phyloP scores from a whole-genome alignment of 2,113 vertebrate genomes.

The Sylvia atricapilla region DNA sequence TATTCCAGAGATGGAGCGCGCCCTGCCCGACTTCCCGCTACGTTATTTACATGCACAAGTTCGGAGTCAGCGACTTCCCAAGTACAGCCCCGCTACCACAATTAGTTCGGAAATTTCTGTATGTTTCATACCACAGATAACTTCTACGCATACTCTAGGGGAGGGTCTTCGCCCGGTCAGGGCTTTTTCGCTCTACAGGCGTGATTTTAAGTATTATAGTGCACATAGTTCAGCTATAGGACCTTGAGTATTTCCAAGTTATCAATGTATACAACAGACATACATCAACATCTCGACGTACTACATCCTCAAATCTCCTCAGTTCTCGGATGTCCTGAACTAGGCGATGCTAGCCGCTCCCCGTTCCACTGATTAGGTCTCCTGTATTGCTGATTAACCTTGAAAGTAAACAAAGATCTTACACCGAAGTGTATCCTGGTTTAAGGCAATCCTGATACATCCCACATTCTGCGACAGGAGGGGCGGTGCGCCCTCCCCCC shows the following conservation, averaged over 20 bases:
- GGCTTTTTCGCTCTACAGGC: not conserved
- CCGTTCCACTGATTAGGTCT: not conserved
- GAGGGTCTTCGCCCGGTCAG: no score
- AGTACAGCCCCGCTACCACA: not conserved
- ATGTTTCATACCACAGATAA: no score
- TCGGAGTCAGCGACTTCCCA: not conserved
- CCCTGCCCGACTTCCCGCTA: fast-evolving
- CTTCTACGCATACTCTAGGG: not conserved
- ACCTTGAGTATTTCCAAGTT: no score
- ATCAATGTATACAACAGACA: no score
- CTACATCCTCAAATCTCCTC: not conserved
- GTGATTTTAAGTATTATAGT: not conserved
- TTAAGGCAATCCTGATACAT: not conserved
- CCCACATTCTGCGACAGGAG: not conserved
- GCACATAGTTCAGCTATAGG: not conserved
- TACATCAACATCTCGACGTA: no score
- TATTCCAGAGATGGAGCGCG: not conserved
- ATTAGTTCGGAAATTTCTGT: no score
- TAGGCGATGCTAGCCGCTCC: not conserved
- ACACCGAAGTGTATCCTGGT: no score
- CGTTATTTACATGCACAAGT: no score
- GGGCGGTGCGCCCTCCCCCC: no score
- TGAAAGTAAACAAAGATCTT: not conserved
- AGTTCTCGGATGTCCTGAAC: not conserved
- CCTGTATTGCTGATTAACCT: not conserved